Evolutionary conservation across 2,113 vertebrate genomes (phyloP), one percentile per base, ranked within the genome.

Genomic region (Eptatretus burgeri): DNA sequence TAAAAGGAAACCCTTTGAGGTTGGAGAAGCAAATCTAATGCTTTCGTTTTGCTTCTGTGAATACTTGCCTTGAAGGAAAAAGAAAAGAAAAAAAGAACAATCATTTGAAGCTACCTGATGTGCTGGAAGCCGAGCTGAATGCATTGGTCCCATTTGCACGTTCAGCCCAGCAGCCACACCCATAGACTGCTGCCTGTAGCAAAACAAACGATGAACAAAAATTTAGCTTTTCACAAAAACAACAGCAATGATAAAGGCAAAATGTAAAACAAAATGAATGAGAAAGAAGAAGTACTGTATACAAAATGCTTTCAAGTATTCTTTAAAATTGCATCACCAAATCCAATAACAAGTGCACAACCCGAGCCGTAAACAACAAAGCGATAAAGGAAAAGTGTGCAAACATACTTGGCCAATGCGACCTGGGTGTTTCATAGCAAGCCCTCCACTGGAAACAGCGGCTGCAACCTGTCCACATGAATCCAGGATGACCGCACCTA

Each of bases 161-260:
- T 77, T 98, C 86, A 76, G 91, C 91, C 91, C 91, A 98, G 78
- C 89, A 98, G 70, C 91, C 89, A 78, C 91, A 98, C 72, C 89
- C 89, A 72, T 93, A 95, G 74, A 91, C 85, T 80, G 91, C 85
- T 75, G 91, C 91, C 91, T 95, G 27, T 41, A 41, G 27, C 27
- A 68, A 49, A 66, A 65, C 73, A 66, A 75, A 63, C 67, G 16
- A 60, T 18, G 62, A 16, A 13, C 41, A 13, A 66, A 5, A 16
- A 17, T 9, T 51, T 52, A 62, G 13, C 12, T 62, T 62, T 62
- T 62, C 56, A 17, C 19, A 10, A 62, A 62, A 62, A 62, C n/a
- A 62, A 62, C 9, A n/a, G 10, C 56, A 62, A 62, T 10, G 19
- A 10, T n/a, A 13, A 13, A n/a, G n/a, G n/a, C n/a, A n/a, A n/a